Evolutionary conservation across 2,113 vertebrate species (phyloP).

Genomic region (Psophia crepitans): DNA sequence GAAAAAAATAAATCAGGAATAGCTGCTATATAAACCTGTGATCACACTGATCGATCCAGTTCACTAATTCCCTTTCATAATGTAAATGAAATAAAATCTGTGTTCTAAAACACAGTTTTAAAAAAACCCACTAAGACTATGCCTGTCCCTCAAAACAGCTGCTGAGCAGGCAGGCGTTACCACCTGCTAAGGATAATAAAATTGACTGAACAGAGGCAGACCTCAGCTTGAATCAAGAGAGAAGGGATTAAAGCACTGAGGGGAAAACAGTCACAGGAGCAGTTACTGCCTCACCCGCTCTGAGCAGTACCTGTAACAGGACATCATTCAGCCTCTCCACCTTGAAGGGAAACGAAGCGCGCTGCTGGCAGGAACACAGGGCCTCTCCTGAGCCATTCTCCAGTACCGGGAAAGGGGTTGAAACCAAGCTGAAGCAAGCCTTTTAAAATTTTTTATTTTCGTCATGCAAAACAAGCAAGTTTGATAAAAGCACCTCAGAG

Average conservation of each 20-base stretch:
- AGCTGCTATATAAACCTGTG: not conserved
- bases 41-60: not conserved
- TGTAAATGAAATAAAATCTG: not conserved
- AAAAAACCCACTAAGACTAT: not conserved
- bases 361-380: not conserved
- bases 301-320: not conserved
- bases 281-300: not conserved
- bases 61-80: not conserved
- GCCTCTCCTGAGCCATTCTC: not conserved
- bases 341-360: not conserved
- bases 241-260: not conserved
- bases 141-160: not conserved
- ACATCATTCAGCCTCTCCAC: not conserved
- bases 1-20: not conserved
- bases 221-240: not conserved
- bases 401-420: not conserved
- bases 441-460: not conserved
- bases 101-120: not conserved
- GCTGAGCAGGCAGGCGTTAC: not conserved
- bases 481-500: not conserved
- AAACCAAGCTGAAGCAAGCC: not conserved
- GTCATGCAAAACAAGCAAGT: not conserved
- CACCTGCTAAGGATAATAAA: not conserved
- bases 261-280: not conserved
- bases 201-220: not conserved